Percentiles rank a stretch among this genome's conserved stretches.
These are phyloP conservation scores for Hormiphora californensis DNA, from an alignment of 37 sponge, comb jelly and placozoan genomes.

Conservation along the genomic window DNA sequence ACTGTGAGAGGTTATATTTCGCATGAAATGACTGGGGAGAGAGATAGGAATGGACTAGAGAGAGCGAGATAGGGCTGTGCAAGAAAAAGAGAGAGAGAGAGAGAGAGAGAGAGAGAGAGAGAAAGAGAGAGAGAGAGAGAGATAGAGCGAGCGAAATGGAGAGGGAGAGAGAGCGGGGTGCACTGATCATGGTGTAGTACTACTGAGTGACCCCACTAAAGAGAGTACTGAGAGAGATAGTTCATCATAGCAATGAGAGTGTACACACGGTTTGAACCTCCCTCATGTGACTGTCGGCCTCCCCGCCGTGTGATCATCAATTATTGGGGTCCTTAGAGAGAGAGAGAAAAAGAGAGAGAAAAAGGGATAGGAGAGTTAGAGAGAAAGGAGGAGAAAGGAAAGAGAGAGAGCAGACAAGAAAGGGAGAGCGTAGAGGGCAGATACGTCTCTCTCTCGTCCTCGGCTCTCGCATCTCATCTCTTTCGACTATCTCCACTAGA, in stretches of 20 bases:
- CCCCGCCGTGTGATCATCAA: neutral
- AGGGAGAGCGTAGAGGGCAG: no score
- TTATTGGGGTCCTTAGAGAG: neutral
- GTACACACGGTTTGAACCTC: no score
- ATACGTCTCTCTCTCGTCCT: no score
- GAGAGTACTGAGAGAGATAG: neutral
- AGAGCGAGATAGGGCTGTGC: no score
- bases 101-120: neutral
- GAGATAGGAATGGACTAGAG: no score
- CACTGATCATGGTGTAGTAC: neutral
- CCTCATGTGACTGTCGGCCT: neutral
- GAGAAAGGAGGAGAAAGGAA: no score
- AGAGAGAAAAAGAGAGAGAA: neutral
- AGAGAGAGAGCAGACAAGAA: no score
- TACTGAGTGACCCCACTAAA: neutral
- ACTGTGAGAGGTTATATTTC: no score
- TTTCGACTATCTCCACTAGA: no score
- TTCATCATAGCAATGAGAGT: neutral
- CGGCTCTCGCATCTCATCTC: no score
- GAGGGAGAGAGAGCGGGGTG: neutral
- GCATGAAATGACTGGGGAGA: no score
- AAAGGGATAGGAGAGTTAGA: neutral
- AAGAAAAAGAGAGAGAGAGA: neutral
- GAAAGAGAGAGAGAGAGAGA: neutral
- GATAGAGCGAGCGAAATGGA: no score